Conservation (phyloP, 2,888 invertebrate species). For the Calameuta filiformis region DNA sequence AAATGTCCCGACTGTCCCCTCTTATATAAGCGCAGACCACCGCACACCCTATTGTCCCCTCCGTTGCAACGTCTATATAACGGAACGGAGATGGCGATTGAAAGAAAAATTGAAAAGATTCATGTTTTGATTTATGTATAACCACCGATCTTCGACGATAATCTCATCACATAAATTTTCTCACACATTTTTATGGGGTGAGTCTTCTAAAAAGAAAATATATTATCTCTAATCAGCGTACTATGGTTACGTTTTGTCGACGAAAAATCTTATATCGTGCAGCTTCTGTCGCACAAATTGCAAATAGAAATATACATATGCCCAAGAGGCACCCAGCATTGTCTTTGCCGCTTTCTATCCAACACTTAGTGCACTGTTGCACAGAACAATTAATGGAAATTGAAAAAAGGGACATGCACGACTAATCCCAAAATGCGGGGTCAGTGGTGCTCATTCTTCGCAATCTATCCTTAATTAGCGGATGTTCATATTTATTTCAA, state of each 20-base stretch:
- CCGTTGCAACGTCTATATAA: neutral
- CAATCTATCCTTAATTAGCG: too few species aligned
- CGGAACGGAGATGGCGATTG: neutral
- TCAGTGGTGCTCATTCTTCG: too few species aligned
- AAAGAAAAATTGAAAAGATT: neutral
- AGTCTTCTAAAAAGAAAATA: neutral
- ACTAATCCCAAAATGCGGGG: too few species aligned
- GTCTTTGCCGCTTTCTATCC: too few species aligned
- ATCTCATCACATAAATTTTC: neutral
- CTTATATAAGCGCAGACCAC: neutral
- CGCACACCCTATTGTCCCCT: neutral
- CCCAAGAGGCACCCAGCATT: too few species aligned
- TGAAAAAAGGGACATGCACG: too few species aligned
- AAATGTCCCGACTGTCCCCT: neutral
- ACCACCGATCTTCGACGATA: neutral
- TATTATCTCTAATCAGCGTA: neutral
- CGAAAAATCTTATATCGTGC: too few species aligned
- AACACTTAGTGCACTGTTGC: too few species aligned
- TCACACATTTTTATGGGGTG: neutral
- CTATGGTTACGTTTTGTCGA: neutral
- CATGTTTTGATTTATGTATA: neutral
- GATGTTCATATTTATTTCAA: too few species aligned
- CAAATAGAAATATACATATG: too few species aligned
- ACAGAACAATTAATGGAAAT: too few species aligned
- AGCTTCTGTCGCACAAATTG: too few species aligned